Conservation (phyloP, 2,797 vertebrate species). For the Chromobotia macracanthus region DNA sequence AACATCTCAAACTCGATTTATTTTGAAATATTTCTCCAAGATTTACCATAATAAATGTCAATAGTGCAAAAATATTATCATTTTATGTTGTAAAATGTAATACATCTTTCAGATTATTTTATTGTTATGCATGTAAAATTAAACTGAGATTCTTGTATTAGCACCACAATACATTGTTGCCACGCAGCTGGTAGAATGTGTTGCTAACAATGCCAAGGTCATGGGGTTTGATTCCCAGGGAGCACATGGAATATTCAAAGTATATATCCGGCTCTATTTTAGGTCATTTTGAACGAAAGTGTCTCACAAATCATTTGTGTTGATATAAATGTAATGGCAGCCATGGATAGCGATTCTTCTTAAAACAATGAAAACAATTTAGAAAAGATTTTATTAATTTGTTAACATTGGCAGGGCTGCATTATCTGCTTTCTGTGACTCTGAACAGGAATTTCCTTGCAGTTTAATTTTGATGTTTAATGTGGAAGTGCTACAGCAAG, state of each 20-base stretch:
- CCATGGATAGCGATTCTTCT: background rate
- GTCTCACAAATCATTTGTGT: too few species aligned
- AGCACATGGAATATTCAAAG: too few species aligned
- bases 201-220: too few species aligned
- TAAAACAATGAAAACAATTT: background rate
- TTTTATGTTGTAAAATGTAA: too few species aligned
- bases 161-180: too few species aligned
- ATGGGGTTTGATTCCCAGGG: too few species aligned
- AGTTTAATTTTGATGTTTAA: background rate
- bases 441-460: background rate
- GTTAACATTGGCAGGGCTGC: background rate
- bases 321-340: background rate
- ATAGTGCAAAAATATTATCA: background rate
- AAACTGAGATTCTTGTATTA: too few species aligned
- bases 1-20: background rate
- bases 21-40: background rate
- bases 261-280: too few species aligned
- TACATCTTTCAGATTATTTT: too few species aligned
- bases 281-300: too few species aligned
- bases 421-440: background rate
- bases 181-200: too few species aligned
- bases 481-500: background rate
- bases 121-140: too few species aligned
- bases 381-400: background rate
- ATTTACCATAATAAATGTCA: background rate